phyloP scores from a whole-genome alignment of 2,113 vertebrate genomes.

The Neotragus moschatus region DNA sequence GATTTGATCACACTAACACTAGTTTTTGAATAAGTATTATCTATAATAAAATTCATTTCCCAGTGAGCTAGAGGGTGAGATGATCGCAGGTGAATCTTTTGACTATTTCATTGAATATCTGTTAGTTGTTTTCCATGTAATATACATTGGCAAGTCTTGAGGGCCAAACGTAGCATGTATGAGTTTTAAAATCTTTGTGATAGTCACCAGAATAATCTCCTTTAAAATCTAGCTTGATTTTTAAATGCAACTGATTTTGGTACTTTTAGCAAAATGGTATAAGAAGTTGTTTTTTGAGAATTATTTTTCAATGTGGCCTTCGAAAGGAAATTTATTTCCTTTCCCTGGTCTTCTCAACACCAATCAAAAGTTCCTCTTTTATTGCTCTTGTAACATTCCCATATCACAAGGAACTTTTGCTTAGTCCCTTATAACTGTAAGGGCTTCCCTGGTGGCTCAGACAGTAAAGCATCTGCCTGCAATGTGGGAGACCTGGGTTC shows the following conservation, averaged over 20 bases:
- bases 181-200: neutral
- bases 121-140: neutral
- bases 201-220: neutral
- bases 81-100: neutral
- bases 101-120: neutral
- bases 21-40: neutral
- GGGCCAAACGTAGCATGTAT: neutral
- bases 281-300: neutral
- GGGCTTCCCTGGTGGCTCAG: too few species aligned
- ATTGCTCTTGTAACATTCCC: neutral
- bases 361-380: neutral
- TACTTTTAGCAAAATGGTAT: neutral
- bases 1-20: neutral
- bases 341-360: neutral
- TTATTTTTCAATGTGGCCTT: neutral
- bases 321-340: conserved; percentile 2
- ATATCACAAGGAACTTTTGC: neutral
- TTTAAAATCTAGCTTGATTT: neutral
- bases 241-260: neutral
- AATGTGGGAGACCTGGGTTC: too few species aligned
- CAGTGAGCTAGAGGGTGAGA: neutral
- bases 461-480: too few species aligned
- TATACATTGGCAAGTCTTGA: neutral
- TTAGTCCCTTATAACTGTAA: neutral
- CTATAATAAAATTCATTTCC: neutral